These are phyloP conservation scores for Perithous albicinctus DNA, from an alignment of 2,888 invertebrate species.

Conservation along the genomic window DNA sequence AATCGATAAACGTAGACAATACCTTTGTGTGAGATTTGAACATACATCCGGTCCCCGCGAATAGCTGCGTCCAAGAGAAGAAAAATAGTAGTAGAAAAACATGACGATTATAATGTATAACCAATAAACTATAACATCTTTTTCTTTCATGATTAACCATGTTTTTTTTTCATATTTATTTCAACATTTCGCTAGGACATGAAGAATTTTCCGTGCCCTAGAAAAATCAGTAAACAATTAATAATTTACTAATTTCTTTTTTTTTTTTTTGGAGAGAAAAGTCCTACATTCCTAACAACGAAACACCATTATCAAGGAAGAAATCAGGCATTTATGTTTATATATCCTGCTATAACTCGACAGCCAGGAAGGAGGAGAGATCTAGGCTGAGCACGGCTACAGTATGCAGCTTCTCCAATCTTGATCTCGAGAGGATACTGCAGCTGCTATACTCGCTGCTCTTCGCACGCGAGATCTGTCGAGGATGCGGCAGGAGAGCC, in stretches of 20 bases:
- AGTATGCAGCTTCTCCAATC: neutral
- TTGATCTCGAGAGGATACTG: conserved; percentile 50
- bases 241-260: no score
- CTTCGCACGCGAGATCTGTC: conserved; percentile 46
- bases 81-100: conserved; percentile 29
- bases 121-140: neutral
- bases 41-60: conserved; percentile 86
- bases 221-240: no score
- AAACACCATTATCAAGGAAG: no score
- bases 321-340: neutral
- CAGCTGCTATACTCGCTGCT: conserved; percentile 38
- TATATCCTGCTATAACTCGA: neutral
- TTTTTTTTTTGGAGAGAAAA: no score
- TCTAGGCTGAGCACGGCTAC: conserved; percentile 14
- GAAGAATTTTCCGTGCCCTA: no score
- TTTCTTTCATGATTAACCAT: neutral
- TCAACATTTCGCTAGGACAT: no score
- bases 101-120: conserved; percentile 10
- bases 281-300: no score
- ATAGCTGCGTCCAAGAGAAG: conserved; percentile 84
- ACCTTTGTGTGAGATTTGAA: conserved; percentile 85
- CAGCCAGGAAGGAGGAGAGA: conserved; percentile 6
- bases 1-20: conserved; percentile 74
- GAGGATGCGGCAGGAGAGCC: conserved; percentile 33
- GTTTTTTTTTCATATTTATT: no score